A percentile compares a stretch with the other conserved stretches of the same genome.
These are phyloP conservation scores for Morone saxatilis DNA, from an alignment of 2,113 vertebrate species.

Conservation along the genomic window DNA sequence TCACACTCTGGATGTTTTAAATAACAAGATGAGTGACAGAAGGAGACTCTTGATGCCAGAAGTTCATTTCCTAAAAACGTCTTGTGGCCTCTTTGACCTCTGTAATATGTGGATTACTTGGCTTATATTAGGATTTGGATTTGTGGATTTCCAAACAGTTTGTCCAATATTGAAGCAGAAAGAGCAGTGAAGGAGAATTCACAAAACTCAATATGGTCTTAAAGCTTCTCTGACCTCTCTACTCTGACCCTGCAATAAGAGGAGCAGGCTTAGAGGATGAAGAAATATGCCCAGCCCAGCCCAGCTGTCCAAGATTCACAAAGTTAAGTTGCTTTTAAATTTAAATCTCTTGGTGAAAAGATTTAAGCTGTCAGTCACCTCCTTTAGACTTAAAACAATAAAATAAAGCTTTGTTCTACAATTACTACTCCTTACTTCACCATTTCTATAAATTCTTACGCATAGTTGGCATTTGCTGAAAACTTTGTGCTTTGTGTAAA, in stretches of 20 bases:
- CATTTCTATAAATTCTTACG: constrained; percentile 39
- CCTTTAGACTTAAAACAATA: not conserved
- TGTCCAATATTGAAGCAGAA: constrained; percentile 67
- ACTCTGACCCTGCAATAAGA: constrained; percentile 22
- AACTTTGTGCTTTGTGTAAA: constrained; percentile 25
- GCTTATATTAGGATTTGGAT: constrained; percentile 53
- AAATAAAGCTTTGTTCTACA: constrained; percentile 22
- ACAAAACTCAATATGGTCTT: constrained; percentile 67
- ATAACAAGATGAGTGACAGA: not conserved
- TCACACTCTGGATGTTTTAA: not conserved
- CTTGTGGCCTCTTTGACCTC: not conserved
- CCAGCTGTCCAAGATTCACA: constrained; percentile 39
- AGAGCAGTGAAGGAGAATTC: constrained; percentile 50
- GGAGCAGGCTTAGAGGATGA: constrained; percentile 12
- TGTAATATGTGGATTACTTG: constrained; percentile 76
- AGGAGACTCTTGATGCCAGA: not conserved
- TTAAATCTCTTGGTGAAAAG: constrained; percentile 17
- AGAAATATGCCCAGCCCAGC: constrained; percentile 14
- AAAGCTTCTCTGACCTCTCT: constrained; percentile 64
- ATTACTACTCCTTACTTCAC: not conserved
- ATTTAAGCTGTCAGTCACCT: constrained; percentile 14
- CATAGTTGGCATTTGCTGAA: constrained; percentile 36
- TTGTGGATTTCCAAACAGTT: constrained; percentile 57
- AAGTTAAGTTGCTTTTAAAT: constrained; percentile 33
- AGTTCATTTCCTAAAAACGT: not conserved